Base-by-base conservation (phyloP, 2,888 invertebrate genomes). In the Ferrisia virgata region DNA sequence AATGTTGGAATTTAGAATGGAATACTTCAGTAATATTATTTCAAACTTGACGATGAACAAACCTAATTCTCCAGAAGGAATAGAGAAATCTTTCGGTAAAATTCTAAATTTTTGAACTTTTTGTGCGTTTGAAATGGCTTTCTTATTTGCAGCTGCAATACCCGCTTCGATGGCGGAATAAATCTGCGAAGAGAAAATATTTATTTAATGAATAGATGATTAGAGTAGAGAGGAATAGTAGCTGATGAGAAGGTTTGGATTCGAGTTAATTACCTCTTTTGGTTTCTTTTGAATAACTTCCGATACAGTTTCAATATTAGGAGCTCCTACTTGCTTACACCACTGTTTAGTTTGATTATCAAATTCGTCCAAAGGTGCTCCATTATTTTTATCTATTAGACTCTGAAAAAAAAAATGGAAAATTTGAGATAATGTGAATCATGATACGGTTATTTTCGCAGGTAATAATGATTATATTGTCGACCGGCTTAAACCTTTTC, bases 21-120 rank as follows among this genome's bases (percentile, higher is more conserved):
- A n/a, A 43, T 15, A 9, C 18, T 4, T 36, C 4, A 8, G 36
- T 22, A 53, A 53, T 53, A 1, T 53, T 9, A n/a, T n/a, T 4
- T 13, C n/a, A 8, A 36, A 3, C 36, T 6, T 4, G 8, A 8
- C 8, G 36, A 18, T 72, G 13, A 11, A 47, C 28, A 53, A 81
- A 85, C 96, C 96, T 88, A 97, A 90, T 91, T 97, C 97, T 86
- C 96, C 97, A 9, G 95, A 94, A 79, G 92, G 91, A 86, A 96
- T 90, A 33, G 96, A 95, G 89, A 97, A 96, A 89, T 97, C 97
- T 28, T 90, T 91, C 0, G 96, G 86, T 36, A 86, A 13, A 69
- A 86, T 58, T 53, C 82, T 47, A 80, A 86, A 86, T 72, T 86
- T 86, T 33, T 96, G 96, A 84, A 97, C 92, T 88, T 92, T 94